Percentiles rank a stretch among this genome's conserved stretches.
Evolutionary conservation across 2,113 vertebrate genomes (phyloP).

Genomic region (Herpailurus yagouaroundi): DNA sequence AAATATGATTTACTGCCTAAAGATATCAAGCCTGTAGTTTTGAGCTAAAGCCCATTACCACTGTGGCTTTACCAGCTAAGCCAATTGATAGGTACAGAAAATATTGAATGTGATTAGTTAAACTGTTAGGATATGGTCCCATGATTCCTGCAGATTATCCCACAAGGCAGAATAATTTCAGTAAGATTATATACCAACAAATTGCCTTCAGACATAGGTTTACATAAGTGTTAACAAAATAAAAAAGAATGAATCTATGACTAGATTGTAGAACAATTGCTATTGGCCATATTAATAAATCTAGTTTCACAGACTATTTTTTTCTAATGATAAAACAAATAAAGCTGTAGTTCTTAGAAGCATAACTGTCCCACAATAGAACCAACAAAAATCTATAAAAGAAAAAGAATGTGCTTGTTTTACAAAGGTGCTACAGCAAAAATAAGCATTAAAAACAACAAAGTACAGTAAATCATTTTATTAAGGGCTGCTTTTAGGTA

Average conservation of each 20-base stretch:
- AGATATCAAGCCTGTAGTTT: background rate
- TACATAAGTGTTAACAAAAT: background rate
- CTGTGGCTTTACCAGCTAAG: background rate
- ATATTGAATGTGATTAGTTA: background rate
- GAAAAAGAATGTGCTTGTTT: background rate
- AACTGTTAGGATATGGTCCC: background rate
- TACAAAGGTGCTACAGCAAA: background rate
- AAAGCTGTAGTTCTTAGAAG: background rate
- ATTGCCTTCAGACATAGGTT: constrained; percentile 25
- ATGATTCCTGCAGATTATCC: background rate
- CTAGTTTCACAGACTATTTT: background rate
- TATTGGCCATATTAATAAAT: background rate
- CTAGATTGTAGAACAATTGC: background rate
- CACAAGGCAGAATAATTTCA: background rate
- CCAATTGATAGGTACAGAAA: background rate
- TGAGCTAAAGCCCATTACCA: background rate
- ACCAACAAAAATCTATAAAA: background rate
- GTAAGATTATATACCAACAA: background rate
- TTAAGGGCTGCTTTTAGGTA: background rate
- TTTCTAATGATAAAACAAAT: constrained; percentile 4
- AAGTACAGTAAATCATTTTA: background rate
- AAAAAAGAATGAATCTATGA: background rate
- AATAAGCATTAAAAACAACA: background rate
- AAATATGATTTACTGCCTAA: background rate
- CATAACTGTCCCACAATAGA: background rate